Conservation (phyloP, 2,888 invertebrate species). For the Oligia latruncula region DNA sequence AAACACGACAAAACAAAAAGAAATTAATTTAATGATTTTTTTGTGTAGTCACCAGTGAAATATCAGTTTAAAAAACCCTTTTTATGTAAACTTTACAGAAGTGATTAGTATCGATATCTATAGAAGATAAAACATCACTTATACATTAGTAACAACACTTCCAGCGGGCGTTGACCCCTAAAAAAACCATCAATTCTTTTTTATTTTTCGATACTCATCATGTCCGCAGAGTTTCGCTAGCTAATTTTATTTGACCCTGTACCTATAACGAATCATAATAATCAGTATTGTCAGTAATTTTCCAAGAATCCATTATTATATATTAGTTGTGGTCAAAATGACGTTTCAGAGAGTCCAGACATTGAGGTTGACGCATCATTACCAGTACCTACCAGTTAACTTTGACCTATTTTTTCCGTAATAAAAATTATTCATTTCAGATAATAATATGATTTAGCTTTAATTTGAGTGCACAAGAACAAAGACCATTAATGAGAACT, state of each 20-base stretch:
- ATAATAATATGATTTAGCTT: conserved; percentile 5
- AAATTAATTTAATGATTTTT: neutral
- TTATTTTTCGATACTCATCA: neutral
- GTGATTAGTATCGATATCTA: neutral
- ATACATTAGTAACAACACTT: too few relatives aligned
- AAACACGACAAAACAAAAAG: neutral
- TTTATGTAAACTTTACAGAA: neutral
- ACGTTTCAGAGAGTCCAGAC: conserved; percentile 6
- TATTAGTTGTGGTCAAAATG: conserved; percentile 39
- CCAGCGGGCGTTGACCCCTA: neutral
- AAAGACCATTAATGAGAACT: conserved; percentile 48
- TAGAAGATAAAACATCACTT: neutral
- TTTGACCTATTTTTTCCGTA: conserved; percentile 17
- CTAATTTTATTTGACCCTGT: neutral
- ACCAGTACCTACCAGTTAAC: neutral
- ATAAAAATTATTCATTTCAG: neutral
- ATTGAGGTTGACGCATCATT: conserved; percentile 34
- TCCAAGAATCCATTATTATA: conserved; percentile 28
- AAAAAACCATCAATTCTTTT: neutral
- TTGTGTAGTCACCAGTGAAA: neutral
- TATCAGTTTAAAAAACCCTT: neutral
- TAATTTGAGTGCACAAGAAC: conserved; percentile 14
- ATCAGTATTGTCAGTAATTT: conserved; percentile 35
- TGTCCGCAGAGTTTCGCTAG: neutral
- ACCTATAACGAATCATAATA: conserved; percentile 13